These are phyloP conservation scores for Brenthis daphne DNA, from an alignment of 2,888 invertebrate species.

Conservation along the genomic window DNA sequence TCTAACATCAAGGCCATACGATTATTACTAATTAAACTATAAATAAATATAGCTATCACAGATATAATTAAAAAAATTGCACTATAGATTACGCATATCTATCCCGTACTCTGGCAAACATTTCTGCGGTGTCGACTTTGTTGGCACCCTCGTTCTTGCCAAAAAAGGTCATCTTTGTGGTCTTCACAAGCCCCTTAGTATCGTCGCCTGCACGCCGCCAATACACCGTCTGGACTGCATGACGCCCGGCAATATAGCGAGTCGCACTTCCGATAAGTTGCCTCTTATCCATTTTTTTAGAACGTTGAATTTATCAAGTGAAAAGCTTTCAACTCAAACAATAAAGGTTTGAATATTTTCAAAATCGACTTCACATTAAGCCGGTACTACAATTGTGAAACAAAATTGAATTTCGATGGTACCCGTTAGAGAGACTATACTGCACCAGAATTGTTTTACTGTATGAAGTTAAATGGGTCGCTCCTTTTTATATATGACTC, in stretches of 20 bases:
- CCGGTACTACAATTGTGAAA: constrained; percentile 1
- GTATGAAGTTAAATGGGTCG: constrained; percentile 21
- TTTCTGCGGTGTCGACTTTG: constrained; percentile 72
- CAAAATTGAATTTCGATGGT: constrained; percentile 24
- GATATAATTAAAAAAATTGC: constrained; percentile 5
- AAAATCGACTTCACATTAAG: neutral
- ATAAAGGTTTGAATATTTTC: constrained; percentile 2
- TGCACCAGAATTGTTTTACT: constrained; percentile 28
- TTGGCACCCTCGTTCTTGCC: constrained; percentile 76
- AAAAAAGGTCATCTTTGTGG: constrained; percentile 82
- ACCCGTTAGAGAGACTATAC: constrained; percentile 25
- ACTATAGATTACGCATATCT: constrained; percentile 64
- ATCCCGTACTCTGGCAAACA: constrained; percentile 72
- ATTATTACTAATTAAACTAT: constrained; percentile 22
- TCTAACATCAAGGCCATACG: constrained; percentile 10
- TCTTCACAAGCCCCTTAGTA: constrained; percentile 78
- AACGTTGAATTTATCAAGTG: neutral
- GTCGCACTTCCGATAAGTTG: constrained; percentile 86
- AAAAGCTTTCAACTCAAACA: constrained; percentile 9
- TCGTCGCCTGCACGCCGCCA: constrained; percentile 84
- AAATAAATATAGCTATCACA: constrained; percentile 38
- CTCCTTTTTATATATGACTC: constrained; percentile 45
- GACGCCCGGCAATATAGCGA: constrained; percentile 87
- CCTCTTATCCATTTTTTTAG: constrained; percentile 70
- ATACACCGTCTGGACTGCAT: constrained; percentile 89